These are phyloP conservation scores for Silurus glanis DNA, from an alignment of 2,113 vertebrate genomes.

Conservation along the genomic window DNA sequence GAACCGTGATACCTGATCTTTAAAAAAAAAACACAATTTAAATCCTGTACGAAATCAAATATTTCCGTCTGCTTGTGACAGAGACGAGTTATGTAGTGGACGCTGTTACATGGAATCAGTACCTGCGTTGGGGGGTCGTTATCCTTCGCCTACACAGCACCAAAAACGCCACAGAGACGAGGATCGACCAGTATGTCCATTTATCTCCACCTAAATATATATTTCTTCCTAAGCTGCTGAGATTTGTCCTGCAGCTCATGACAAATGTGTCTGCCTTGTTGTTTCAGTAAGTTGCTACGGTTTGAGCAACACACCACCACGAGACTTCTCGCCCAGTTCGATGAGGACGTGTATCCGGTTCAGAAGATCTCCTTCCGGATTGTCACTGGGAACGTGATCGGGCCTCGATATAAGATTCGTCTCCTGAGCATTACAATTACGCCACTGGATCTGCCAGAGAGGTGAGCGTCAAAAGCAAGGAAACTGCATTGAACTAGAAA, in stretches of 20 bases:
- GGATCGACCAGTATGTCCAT: conserved; percentile 81
- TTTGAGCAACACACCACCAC: conserved; percentile 85
- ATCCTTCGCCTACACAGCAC: conserved; percentile 77
- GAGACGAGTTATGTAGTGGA: conserved; percentile 88
- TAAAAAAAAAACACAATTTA: not conserved
- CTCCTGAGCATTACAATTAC: conserved; percentile 80
- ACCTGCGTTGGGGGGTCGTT: conserved; percentile 82
- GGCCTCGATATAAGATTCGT: conserved; percentile 85
- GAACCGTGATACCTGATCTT: not conserved
- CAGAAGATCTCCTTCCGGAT: conserved; percentile 83
- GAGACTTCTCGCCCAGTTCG: conserved; percentile 83
- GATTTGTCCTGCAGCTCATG: not conserved
- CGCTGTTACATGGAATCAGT: conserved; percentile 87
- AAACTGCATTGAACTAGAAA: not conserved
- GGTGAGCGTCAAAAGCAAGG: conserved; percentile 67
- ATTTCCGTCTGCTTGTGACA: conserved; percentile 58
- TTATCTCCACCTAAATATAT: too few species aligned
- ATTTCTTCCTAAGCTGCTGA: not conserved
- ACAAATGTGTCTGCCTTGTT: not conserved
- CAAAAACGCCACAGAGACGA: conserved; percentile 75
- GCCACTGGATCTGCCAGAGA: conserved; percentile 75
- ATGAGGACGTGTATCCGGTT: conserved; percentile 79
- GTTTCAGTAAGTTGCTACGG: conserved; percentile 74
- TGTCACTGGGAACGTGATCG: conserved; percentile 79
- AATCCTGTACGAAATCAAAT: not conserved